Evolutionary conservation across 35 echinoderm and acorn worm species (phyloP).

Genomic region (Acanthaster planci): DNA sequence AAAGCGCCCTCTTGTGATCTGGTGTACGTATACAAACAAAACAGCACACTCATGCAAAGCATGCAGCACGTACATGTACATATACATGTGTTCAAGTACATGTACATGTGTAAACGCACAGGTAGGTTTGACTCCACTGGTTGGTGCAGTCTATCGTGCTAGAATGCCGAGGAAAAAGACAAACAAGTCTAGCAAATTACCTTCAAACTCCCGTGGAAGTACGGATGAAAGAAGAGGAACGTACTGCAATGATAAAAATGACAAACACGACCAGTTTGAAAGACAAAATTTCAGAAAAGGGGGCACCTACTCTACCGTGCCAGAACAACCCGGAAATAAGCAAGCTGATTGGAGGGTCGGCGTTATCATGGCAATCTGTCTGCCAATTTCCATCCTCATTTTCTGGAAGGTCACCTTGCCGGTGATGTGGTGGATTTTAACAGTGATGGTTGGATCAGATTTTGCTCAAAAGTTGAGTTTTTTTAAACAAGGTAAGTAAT

Average conservation of each 20-base stretch:
- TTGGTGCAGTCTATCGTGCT: too few species aligned
- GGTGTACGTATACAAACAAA: too few species aligned
- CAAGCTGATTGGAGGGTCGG: conserved; percentile 54
- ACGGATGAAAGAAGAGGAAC: background rate
- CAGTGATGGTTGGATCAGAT: conserved; percentile 64
- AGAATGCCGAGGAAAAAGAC: too few species aligned
- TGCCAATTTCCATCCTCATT: conserved; percentile 70
- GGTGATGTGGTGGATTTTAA: conserved; percentile 37
- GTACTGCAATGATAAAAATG: background rate
- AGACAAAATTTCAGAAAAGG: conserved; percentile 19
- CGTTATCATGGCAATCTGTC: conserved; percentile 62
- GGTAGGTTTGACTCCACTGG: too few species aligned
- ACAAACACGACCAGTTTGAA: background rate
- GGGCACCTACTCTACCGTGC: background rate
- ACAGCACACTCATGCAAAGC: too few species aligned
- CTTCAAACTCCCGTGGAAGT: too few species aligned
- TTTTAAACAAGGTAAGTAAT: conserved; percentile 73
- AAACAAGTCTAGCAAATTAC: too few species aligned
- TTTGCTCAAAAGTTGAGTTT: conserved; percentile 56
- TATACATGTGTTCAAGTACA: too few species aligned
- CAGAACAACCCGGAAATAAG: background rate
- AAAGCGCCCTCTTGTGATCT: too few species aligned
- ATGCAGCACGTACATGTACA: too few species aligned
- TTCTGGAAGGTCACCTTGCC: conserved; percentile 96
- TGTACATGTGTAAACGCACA: too few species aligned